Evolutionary conservation across 2,888 invertebrate species (phyloP).

Genomic region (Stenurella melanura): DNA sequence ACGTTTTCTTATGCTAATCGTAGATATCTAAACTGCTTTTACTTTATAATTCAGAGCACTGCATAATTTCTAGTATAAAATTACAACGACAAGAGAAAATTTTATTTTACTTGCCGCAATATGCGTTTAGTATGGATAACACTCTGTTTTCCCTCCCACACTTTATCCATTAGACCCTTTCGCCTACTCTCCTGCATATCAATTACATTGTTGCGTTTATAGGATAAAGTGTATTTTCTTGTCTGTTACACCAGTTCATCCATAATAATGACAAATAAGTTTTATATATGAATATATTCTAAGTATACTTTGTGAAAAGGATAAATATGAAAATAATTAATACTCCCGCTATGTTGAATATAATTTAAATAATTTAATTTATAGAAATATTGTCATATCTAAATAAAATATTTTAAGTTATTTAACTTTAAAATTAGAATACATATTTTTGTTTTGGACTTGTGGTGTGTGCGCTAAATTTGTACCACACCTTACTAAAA

Average conservation of each 20-base stretch:
- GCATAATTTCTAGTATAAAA: neutral
- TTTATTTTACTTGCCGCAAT: neutral
- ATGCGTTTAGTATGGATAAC: constrained; percentile 3
- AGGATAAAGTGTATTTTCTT: constrained; percentile 7
- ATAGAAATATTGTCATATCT: no score
- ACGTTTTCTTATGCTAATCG: no score
- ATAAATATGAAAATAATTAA: neutral
- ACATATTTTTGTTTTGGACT: no score
- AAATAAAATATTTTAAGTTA: no score
- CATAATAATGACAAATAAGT: neutral
- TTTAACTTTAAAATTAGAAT: no score
- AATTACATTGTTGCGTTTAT: constrained; percentile 2
- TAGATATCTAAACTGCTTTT: neutral
- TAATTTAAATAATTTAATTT: no score
- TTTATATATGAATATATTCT: neutral
- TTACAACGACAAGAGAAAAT: neutral
- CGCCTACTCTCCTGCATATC: constrained; percentile 4
- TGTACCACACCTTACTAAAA: no score
- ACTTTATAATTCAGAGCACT: neutral
- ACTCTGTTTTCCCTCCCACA: constrained; percentile 4
- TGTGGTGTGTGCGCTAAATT: no score
- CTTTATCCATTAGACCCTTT: constrained; percentile 4
- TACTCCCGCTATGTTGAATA: no score
- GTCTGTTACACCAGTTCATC: neutral
- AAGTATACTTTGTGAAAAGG: neutral